Evolutionary conservation across 2,113 vertebrate genomes (phyloP).

Genomic region (Paralichthys olivaceus): DNA sequence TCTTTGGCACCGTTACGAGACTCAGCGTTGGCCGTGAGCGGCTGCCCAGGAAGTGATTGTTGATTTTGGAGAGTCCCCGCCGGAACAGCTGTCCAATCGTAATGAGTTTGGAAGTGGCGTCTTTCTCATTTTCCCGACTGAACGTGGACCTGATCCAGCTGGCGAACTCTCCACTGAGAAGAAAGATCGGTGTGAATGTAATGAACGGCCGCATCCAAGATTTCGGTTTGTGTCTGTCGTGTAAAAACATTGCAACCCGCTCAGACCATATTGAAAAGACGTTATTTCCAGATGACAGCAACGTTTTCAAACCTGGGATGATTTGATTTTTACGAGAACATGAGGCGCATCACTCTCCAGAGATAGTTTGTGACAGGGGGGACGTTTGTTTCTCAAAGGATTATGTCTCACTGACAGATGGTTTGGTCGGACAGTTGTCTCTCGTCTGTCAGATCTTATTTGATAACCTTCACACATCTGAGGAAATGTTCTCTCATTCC

Average conservation of each 20-base stretch:
- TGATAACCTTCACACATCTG: neutral
- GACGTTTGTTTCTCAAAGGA: slow-evolving; percentile 8
- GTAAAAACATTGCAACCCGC: slow-evolving; percentile 5
- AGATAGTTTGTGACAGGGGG: slow-evolving; percentile 1
- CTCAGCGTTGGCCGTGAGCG: slow-evolving; percentile 39
- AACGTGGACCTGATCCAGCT: slow-evolving; percentile 57
- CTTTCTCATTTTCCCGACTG: slow-evolving; percentile 39
- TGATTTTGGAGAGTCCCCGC: slow-evolving; percentile 65
- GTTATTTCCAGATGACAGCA: neutral
- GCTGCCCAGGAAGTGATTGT: slow-evolving; percentile 57
- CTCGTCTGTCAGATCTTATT: neutral
- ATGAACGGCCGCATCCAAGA: slow-evolving; percentile 14
- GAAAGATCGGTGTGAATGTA: slow-evolving; percentile 28
- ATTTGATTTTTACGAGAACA: neutral
- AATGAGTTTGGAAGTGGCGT: slow-evolving; percentile 71
- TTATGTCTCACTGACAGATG: neutral
- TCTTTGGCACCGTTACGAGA: neutral
- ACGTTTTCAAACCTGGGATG: neutral
- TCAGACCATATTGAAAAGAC: neutral
- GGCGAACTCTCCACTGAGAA: slow-evolving; percentile 11
- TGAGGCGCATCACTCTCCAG: neutral
- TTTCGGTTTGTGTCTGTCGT: neutral
- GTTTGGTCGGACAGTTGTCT: neutral
- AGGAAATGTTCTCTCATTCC: no score
- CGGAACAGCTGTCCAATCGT: slow-evolving; percentile 71